phyloP scores from a whole-genome alignment of 2,797 vertebrate genomes.

The Bradypodion pumilum region DNA sequence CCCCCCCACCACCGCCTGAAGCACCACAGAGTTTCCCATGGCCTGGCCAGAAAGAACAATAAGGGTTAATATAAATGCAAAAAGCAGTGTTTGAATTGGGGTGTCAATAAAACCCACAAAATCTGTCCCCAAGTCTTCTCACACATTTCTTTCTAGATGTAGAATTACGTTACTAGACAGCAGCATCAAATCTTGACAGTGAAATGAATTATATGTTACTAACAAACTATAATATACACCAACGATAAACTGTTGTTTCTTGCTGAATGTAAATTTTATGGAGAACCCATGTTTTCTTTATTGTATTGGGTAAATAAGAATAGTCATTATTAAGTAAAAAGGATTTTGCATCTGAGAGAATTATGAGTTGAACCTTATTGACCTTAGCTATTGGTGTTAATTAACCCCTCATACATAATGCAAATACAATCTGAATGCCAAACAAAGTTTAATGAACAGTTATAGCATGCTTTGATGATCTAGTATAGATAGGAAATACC shows the following conservation, averaged over 20 bases:
- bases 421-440: not conserved
- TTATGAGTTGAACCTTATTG: not conserved
- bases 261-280: not conserved
- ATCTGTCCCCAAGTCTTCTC: not conserved
- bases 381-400: not conserved
- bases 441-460: not conserved
- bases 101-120: not conserved
- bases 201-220: not conserved
- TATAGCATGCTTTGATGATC: not conserved
- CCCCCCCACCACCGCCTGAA: no score
- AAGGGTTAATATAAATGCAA: conserved; percentile 7
- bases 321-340: no score
- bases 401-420: not conserved
- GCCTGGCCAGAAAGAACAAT: no score
- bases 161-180: not conserved
- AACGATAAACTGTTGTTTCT: not conserved
- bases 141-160: not conserved
- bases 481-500: not conserved
- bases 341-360: no score
- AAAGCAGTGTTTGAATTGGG: not conserved
- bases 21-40: no score
- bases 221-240: not conserved
- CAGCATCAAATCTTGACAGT: not conserved
- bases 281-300: not conserved
- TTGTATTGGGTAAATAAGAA: not conserved